These are phyloP conservation scores for Danionella dracula DNA, from an alignment of 2,797 vertebrate species.

Conservation along the genomic window DNA sequence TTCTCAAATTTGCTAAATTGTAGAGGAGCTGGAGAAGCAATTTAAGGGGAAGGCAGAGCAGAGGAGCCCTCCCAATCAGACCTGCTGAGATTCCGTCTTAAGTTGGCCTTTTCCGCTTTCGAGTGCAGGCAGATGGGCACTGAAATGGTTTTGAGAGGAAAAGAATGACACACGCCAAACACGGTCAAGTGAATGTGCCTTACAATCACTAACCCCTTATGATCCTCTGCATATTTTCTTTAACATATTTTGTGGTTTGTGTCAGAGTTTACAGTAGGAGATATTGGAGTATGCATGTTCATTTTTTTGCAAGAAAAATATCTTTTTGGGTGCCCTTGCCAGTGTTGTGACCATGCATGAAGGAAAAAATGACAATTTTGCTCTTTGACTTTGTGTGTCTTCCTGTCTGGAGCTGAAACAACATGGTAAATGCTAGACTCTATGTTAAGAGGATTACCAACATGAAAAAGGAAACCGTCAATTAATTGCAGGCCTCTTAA, in stretches of 20 bases:
- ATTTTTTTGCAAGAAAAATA: neutral
- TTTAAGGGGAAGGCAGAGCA: conserved; percentile 43
- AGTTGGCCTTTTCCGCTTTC: conserved; percentile 37
- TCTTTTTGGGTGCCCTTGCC: too few relatives aligned
- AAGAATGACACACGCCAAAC: conserved; percentile 28
- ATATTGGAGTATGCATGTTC: neutral
- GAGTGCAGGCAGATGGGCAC: conserved; percentile 36
- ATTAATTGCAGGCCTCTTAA: conserved; percentile 83
- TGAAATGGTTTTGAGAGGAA: conserved; percentile 27
- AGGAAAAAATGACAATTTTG: conserved; percentile 51
- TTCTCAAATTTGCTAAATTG: conserved; percentile 55
- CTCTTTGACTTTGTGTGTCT: conserved; percentile 33
- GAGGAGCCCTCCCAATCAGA: conserved; percentile 36
- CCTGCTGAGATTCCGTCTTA: conserved; percentile 40
- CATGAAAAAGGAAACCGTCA: conserved; percentile 77
- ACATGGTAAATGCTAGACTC: conserved; percentile 67
- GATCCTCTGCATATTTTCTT: neutral
- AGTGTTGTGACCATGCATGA: conserved; percentile 15
- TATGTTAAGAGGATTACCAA: conserved; percentile 77
- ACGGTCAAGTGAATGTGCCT: conserved; percentile 28
- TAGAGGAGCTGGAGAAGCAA: conserved; percentile 46
- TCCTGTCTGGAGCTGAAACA: conserved; percentile 49
- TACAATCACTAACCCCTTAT: conserved; percentile 11
- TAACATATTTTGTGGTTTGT: neutral
- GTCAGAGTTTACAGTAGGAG: too few relatives aligned